These are phyloP conservation scores for Oreonectes daqikongensis DNA, from an alignment of 2,797 vertebrate genomes.

Conservation along the genomic window DNA sequence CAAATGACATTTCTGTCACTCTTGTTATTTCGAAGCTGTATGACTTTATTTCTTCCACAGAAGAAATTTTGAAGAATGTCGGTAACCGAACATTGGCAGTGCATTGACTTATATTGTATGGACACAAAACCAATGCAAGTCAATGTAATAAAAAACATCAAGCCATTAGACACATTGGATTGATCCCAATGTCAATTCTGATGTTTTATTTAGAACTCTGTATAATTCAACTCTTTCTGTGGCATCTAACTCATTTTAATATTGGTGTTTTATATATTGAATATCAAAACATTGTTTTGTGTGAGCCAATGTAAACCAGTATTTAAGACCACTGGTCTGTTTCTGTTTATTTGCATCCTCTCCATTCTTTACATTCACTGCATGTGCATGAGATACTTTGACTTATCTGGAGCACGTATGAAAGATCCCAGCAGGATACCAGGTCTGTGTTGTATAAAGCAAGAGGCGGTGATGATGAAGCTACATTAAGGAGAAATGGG, in stretches of 20 bases:
- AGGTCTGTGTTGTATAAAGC: slow-evolving; percentile 9
- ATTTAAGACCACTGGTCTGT: not conserved
- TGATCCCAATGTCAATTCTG: too few species aligned
- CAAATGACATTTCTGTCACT: too few species aligned
- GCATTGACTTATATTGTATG: too few species aligned
- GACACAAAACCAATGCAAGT: too few species aligned
- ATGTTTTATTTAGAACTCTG: too few species aligned
- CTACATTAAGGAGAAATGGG: slow-evolving; percentile 2
- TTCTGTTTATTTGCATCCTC: not conserved
- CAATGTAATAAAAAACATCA: too few species aligned
- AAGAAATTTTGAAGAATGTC: too few species aligned
- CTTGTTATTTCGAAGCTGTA: too few species aligned
- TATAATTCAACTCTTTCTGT: slow-evolving; percentile 40
- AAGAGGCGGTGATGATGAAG: slow-evolving; percentile 21
- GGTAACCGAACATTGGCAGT: too few species aligned
- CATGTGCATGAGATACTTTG: slow-evolving; percentile 19
- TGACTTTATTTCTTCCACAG: too few species aligned
- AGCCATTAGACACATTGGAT: too few species aligned
- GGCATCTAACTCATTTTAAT: slow-evolving; percentile 15
- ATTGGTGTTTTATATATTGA: not conserved
- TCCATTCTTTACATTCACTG: not conserved
- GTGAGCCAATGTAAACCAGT: not conserved
- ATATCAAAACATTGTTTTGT: not conserved
- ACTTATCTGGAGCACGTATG: slow-evolving; percentile 58
- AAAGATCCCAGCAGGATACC: slow-evolving; percentile 49